Base-by-base conservation (phyloP, 2,113 vertebrate genomes). In the Antennarius striatus region DNA sequence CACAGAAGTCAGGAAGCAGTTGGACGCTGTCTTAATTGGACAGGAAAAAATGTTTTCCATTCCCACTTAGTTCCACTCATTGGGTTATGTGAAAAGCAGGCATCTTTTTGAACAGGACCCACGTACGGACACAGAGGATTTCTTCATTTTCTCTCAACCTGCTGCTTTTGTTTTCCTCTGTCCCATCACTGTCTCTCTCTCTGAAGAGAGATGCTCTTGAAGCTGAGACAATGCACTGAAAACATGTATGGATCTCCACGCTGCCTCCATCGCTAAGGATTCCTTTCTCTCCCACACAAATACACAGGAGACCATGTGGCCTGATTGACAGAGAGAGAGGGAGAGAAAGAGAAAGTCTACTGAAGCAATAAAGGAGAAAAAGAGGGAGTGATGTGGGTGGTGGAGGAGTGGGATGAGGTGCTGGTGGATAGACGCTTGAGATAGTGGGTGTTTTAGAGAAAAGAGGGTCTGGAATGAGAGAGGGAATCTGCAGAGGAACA, bases 401-500 rank as follows among this genome's bases (percentile, higher is more conserved):
- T 42, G 56, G 49, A 45, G 54, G 58, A 32, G 29, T 17, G 42
- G 32, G 51, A 39, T 40, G 64, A 48, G 28, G 28, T 9, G 52
- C 51, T 47, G 39, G 59, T 16, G 50, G 28, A 66, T 56, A 71
- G 77, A 81, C 76, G 30, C 42, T 69, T 65, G 62, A 84, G 84
- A 83, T 86, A 81, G 80, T 79, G 81, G 72, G 75, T 83, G 79
- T 85, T 85, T 76, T 71, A 68, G 72, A 75, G 74, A 60, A 82
- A 68, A 80, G 72, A 73, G 58, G 76, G 66, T 63, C 66, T 83
- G 79, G 74, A 79, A 87, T 83, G 82, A 83, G 73, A 79, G 73
- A 86, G 82, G 82, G 91, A 89, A 89, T 91, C 90, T 89, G 74
- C 84, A 86, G 80, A 83, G 80, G 77, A 85, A 80, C 85, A 88